phyloP scores from a whole-genome alignment of 2,113 vertebrate genomes.

The Oncorhynchus keta region DNA sequence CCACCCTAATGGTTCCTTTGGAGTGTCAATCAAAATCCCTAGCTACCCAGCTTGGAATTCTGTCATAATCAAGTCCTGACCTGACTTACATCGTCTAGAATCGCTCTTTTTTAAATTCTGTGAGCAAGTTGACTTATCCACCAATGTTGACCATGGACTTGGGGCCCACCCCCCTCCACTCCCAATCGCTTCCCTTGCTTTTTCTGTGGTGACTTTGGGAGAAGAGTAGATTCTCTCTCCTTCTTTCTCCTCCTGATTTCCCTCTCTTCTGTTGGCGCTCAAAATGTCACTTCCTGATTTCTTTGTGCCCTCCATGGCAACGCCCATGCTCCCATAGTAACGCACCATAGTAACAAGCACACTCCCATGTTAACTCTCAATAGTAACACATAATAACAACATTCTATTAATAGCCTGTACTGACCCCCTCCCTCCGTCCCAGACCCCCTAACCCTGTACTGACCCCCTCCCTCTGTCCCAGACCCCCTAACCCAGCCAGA shows the following conservation, averaged over 20 bases:
- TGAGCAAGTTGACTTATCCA: too few species aligned
- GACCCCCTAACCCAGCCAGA: background rate
- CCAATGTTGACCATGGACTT: too few species aligned
- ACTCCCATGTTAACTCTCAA: background rate
- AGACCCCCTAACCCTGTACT: background rate
- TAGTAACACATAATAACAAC: background rate
- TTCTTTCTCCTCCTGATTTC: background rate
- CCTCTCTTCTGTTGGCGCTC: background rate
- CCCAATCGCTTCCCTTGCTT: background rate
- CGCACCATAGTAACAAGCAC: conserved; percentile 7
- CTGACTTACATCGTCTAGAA: background rate
- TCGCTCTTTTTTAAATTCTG: too few species aligned
- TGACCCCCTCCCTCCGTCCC: background rate
- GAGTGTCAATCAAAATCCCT: background rate
- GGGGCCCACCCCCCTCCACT: background rate
- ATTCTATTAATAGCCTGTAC: conserved; percentile 8
- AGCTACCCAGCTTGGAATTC: background rate
- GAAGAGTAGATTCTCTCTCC: background rate
- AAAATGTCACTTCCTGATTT: background rate
- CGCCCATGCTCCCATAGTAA: conserved; percentile 7
- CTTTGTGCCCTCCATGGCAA: background rate
- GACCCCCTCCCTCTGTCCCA: background rate
- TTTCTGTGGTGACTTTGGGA: background rate
- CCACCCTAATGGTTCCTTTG: background rate
- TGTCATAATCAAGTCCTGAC: background rate